phyloP scores from a whole-genome alignment of 1,140 invertebrate genomes.

The Contarinia nasturtii region DNA sequence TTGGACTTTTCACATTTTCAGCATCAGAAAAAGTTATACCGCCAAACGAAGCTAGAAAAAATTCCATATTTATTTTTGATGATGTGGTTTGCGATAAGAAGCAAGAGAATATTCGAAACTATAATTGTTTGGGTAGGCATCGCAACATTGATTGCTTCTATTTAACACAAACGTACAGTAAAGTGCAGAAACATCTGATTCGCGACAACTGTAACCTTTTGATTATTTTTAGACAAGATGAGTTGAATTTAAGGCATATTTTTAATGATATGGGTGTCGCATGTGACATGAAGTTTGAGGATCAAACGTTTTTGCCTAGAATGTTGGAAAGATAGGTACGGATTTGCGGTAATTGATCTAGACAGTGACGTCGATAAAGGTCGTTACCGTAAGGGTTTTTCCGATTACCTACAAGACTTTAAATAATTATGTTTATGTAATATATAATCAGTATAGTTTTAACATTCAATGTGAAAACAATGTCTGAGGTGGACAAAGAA shows the following conservation, averaged over 20 bases:
- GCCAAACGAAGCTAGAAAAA: conserved; percentile 9
- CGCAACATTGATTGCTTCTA: conserved; percentile 18
- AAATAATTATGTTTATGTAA: no score
- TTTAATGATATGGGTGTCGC: conserved; percentile 20
- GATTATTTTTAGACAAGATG: conserved; percentile 24
- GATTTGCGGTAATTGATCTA: conserved; percentile 16
- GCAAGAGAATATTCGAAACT: conserved; percentile 17
- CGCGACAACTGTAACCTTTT: conserved; percentile 23
- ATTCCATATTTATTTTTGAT: conserved; percentile 23
- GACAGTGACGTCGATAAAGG: conserved; percentile 11
- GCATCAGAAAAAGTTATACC: conserved; percentile 13
- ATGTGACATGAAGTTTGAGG: conserved; percentile 17
- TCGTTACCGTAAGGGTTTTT: conserved; percentile 15
- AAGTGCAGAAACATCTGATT: conserved; percentile 23
- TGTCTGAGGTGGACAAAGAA: no score
- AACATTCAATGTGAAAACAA: no score
- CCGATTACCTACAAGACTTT: conserved; percentile 8
- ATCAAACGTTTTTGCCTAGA: conserved; percentile 13
- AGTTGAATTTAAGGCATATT: conserved; percentile 23
- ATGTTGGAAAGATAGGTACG: conserved; percentile 14
- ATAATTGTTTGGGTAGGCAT: conserved; percentile 22
- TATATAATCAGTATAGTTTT: no score
- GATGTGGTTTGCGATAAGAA: conserved; percentile 18
- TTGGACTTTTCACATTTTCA: conserved; percentile 11
- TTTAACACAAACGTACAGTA: conserved; percentile 20